A percentile compares a stretch with the other conserved stretches of the same genome.
phyloP scores from a whole-genome alignment of 2,888 invertebrate genomes.

The Orchestes rusci region DNA sequence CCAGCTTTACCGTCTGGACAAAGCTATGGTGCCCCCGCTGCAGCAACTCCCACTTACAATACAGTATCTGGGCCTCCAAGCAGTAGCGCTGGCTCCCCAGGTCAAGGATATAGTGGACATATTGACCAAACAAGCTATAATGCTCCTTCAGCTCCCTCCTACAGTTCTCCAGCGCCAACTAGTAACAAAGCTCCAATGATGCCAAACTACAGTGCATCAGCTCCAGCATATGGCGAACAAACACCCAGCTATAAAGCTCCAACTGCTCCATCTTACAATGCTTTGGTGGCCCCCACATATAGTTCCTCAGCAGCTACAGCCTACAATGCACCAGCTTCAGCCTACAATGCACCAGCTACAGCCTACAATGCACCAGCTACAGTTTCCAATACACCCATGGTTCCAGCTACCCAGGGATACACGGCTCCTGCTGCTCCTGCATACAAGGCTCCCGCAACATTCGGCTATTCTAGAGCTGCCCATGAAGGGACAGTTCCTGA shows the following conservation, averaged over 20 bases:
- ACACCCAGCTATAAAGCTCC: conserved; percentile 24
- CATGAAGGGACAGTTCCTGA: conserved; percentile 23
- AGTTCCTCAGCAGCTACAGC: conserved; percentile 16
- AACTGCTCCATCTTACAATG: conserved; percentile 25
- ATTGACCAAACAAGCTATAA: conserved; percentile 22
- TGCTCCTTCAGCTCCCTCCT: conserved; percentile 22
- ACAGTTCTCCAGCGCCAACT: conserved; percentile 14
- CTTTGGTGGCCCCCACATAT: conserved; percentile 25
- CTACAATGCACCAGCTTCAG: conserved; percentile 15
- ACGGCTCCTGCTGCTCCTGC: conserved; percentile 13
- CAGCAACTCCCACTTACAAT: conserved; percentile 21
- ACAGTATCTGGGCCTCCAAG: conserved; percentile 11
- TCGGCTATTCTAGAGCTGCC: conserved; percentile 23
- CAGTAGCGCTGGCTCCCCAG: conserved; percentile 19
- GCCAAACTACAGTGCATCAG: conserved; percentile 22
- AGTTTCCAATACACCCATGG: neutral
- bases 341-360: conserved; percentile 17
- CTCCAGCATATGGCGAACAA: conserved; percentile 16
- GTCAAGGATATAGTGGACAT: conserved; percentile 25
- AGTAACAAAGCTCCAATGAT: conserved; percentile 19
- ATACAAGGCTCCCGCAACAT: conserved; percentile 18
- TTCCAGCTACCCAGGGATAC: conserved; percentile 11
- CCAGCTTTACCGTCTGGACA: no score
- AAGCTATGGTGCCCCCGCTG: conserved; percentile 24
- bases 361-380: conserved; percentile 12